Base-by-base conservation (phyloP, 2,113 vertebrate genomes). In the Scortum barcoo region DNA sequence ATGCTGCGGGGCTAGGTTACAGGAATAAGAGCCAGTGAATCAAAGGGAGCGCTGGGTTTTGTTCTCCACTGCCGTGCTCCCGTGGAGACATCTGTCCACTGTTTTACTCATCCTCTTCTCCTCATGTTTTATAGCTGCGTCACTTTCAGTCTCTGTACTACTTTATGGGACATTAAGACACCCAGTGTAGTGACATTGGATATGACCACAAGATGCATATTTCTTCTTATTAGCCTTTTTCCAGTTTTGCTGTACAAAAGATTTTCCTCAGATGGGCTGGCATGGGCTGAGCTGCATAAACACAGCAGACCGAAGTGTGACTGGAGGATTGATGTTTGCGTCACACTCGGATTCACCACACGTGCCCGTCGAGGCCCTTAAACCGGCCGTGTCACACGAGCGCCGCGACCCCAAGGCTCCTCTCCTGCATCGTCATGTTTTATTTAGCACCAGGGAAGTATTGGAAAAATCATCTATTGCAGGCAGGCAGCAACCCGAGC, bases 341-440 rank as follows among this genome's bases (percentile, higher is more conserved):
- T 78, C 38, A 20, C 38, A 57, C 72, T 88, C 92, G 71, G 81
- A 94, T 95, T 94, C 53, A 81, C 76, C 74, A 76, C 84, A 72
- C 89, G 88, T 88, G 73, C 85, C 78, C 74, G 76, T 90, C 12
- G 16, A n/a, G 58, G 22, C 24, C 92, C 93, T 86, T 92, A 26
- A 89, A 20, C 92, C 85, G 86, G 86, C 88, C 85, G 86, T 88
- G 95, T 94, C 94, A 96, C 93, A 88, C 69, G 94, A 96, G 92
- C 85, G 79, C 91, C 87, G 85, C 50, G 57, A 92, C 91, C 66
- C 87, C 80, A 92, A 68, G 66, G 92, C 94, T 90, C 84, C 83
- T 87, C 93, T 89, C 93, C 93, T 81, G 93, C 87, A 83, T 92
- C 74, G 91, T 94, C 89, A 95, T 97, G 94, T 96, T 97, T 97